phyloP scores from a whole-genome alignment of 2,797 vertebrate species.

The Lithobates pipiens region DNA sequence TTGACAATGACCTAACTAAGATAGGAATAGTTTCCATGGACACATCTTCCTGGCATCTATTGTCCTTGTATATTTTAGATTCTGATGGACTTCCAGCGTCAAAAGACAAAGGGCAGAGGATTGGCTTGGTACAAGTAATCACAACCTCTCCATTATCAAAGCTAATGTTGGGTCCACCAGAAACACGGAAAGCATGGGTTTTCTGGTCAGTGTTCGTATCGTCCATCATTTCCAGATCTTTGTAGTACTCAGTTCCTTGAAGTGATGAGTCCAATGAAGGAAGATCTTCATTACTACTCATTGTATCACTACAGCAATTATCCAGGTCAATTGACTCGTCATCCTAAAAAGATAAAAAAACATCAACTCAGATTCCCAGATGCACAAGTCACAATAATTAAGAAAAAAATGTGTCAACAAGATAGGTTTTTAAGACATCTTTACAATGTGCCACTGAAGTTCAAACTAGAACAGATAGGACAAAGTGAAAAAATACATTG shows the following conservation, averaged over 20 bases:
- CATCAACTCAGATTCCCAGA: not conserved
- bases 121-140: constrained; percentile 53
- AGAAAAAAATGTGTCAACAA: not conserved
- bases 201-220: not conserved
- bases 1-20: constrained; percentile 81
- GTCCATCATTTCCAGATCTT: constrained; percentile 78
- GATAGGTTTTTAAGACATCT: too few relatives aligned
- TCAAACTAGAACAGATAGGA: too few relatives aligned
- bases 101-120: constrained; percentile 38
- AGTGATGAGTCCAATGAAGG: constrained; percentile 78
- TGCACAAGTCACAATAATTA: too few relatives aligned
- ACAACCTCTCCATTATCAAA: constrained; percentile 53
- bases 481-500: too few relatives aligned
- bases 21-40: constrained; percentile 76
- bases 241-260: constrained; percentile 84
- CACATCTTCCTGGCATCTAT: constrained; percentile 63
- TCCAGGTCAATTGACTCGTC: constrained; percentile 78
- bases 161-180: constrained; percentile 43
- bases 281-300: constrained; percentile 84
- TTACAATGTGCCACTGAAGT: too few relatives aligned
- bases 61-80: not conserved
- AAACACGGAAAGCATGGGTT: not conserved
- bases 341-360: constrained; percentile 73
- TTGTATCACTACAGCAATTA: constrained; percentile 67
- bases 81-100: constrained; percentile 49